These are phyloP conservation scores for Brachyrhaphis roseni DNA, from an alignment of 2,797 vertebrate genomes.

Conservation along the genomic window DNA sequence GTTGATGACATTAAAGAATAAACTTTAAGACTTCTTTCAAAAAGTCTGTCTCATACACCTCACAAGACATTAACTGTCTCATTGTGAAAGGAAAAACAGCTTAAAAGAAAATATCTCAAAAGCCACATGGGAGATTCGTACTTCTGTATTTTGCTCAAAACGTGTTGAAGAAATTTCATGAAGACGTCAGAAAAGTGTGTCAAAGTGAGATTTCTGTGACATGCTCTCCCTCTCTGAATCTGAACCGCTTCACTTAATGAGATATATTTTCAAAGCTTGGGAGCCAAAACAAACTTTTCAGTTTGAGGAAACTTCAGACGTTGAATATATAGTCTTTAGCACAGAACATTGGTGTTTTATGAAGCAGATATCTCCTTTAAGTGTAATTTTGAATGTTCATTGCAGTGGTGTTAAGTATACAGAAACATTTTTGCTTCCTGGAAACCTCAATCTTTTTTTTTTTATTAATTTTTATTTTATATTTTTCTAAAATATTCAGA, in stretches of 20 bases:
- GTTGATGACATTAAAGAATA: neutral
- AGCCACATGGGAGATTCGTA: neutral
- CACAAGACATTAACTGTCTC: neutral
- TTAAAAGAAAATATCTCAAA: neutral
- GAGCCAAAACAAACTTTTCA: conserved; percentile 4
- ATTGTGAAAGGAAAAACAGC: neutral
- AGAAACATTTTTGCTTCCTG: neutral
- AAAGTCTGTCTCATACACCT: neutral
- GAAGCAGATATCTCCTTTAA: neutral
- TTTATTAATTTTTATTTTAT: neutral
- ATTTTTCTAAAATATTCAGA: neutral
- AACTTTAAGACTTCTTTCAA: neutral
- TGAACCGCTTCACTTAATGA: conserved; percentile 1
- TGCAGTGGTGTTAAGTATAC: neutral
- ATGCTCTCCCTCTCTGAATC: neutral
- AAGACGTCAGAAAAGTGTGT: conserved; percentile 10
- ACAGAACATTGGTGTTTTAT: neutral
- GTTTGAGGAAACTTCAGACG: neutral
- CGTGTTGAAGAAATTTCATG: neutral
- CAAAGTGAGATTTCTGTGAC: conserved; percentile 7
- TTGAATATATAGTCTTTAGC: neutral
- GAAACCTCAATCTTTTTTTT: neutral
- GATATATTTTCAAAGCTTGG: conserved; percentile 8
- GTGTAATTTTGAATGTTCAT: neutral
- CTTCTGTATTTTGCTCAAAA: conserved; percentile 2